Evolutionary conservation across 1,140 invertebrate genomes (phyloP).

Genomic region (Drosophila pandora): DNA sequence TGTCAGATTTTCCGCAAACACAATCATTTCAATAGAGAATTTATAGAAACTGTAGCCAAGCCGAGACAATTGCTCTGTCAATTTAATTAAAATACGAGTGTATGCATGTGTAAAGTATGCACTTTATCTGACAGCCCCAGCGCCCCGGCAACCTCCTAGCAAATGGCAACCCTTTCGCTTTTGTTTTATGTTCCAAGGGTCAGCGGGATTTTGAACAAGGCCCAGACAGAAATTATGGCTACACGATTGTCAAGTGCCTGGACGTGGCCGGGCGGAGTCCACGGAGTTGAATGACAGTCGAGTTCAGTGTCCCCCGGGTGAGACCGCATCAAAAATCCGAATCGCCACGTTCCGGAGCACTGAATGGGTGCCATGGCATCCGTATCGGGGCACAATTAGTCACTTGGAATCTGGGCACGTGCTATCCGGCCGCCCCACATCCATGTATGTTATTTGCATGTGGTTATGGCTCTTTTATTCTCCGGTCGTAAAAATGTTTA

Average conservation of each 20-base stretch:
- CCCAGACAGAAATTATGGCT: constrained; percentile 70
- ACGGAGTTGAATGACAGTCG: constrained; percentile 30
- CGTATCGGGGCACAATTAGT: constrained; percentile 37
- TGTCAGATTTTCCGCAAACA: background rate
- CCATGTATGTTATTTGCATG: constrained; percentile 34
- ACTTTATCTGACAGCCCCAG: background rate
- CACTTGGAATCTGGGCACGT: constrained; percentile 54
- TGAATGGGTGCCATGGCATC: constrained; percentile 9
- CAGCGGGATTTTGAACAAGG: constrained; percentile 27
- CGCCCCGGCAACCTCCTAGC: background rate
- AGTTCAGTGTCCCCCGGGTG: constrained; percentile 19
- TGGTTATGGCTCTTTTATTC: constrained; percentile 70
- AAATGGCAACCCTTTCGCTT: constrained; percentile 51
- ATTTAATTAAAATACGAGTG: background rate
- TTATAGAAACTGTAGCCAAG: background rate
- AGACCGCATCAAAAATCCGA: constrained; percentile 7
- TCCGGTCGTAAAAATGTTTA: constrained; percentile 67
- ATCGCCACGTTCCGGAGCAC: constrained; percentile 11
- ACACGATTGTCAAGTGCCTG: constrained; percentile 62
- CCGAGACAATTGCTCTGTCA: background rate
- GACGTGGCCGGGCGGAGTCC: constrained; percentile 36
- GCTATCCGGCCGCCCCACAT: background rate
- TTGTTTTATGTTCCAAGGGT: constrained; percentile 45
- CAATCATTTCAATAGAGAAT: background rate
- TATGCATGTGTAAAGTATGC: constrained; percentile 2